These are phyloP conservation scores for Calliopsis andreniformis DNA, from an alignment of 1,140 invertebrate species.

Conservation along the genomic window DNA sequence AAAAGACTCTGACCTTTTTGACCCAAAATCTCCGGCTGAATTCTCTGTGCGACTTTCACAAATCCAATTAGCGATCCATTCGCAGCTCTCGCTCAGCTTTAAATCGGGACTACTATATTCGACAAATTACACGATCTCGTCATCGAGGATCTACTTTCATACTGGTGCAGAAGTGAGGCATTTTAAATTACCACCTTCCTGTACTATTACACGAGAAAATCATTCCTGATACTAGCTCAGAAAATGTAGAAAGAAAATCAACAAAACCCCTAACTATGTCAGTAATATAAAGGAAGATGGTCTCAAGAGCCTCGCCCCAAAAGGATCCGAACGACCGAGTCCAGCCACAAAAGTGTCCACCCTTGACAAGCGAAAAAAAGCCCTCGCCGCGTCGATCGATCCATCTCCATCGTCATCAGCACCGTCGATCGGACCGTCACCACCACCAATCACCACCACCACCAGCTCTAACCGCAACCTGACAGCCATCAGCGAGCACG, in stretches of 20 bases:
- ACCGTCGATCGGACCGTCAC: conserved; percentile 23
- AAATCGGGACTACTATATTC: neutral
- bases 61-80: neutral
- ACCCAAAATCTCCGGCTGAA: neutral
- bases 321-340: no score
- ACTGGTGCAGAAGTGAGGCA: no score
- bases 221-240: no score
- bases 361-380: neutral
- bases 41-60: neutral
- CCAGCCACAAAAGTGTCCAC: neutral
- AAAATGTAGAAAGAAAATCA: no score
- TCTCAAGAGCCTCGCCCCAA: no score
- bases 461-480: conserved; percentile 57
- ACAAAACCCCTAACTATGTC: no score
- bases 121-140: neutral
- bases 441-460: conserved; percentile 58
- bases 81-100: neutral
- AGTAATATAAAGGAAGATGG: no score
- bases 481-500: conserved; percentile 53
- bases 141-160: conserved; percentile 3
- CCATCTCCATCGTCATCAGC: conserved; percentile 36
- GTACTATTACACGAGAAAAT: no score
- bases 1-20: neutral
- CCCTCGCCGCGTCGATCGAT: conserved; percentile 17
- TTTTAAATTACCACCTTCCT: no score